phyloP scores from a whole-genome alignment of 2,113 vertebrate species.

The Bungarus multicinctus region DNA sequence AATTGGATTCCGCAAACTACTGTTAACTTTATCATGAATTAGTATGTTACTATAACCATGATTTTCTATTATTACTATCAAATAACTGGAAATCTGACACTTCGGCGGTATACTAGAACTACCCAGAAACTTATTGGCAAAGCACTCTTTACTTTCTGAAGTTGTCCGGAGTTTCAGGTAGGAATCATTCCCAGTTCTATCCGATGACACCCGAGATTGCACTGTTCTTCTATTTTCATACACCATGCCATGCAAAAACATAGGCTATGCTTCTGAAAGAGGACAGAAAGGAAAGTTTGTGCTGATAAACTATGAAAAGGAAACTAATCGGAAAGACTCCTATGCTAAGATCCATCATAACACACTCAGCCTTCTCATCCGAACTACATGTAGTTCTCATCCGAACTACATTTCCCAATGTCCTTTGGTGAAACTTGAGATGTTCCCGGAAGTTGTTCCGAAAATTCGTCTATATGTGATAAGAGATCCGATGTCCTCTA shows the following conservation, averaged over 20 bases:
- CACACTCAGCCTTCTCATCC: not conserved
- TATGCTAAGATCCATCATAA: not conserved
- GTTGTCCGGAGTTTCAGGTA: not conserved
- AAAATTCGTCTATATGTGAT: fast-evolving
- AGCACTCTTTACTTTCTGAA: not conserved
- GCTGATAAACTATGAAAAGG: no score
- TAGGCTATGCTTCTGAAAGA: not conserved
- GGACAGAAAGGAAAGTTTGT: not conserved
- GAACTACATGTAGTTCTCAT: conserved; percentile 7
- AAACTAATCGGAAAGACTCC: not conserved
- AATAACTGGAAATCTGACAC: not conserved
- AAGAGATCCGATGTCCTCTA: not conserved
- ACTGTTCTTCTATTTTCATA: not conserved
- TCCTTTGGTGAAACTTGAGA: not conserved
- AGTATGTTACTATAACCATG: not conserved
- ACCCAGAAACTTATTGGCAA: not conserved
- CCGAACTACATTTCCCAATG: conserved; percentile 37
- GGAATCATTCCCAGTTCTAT: not conserved
- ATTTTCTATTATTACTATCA: not conserved
- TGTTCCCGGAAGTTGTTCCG: fast-evolving
- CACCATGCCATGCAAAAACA: not conserved
- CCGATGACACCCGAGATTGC: not conserved
- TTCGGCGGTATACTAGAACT: not conserved
- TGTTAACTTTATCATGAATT: not conserved
- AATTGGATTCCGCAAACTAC: not conserved